phyloP scores from a whole-genome alignment of 1,140 invertebrate genomes.

The Heliconius hewitsoni region DNA sequence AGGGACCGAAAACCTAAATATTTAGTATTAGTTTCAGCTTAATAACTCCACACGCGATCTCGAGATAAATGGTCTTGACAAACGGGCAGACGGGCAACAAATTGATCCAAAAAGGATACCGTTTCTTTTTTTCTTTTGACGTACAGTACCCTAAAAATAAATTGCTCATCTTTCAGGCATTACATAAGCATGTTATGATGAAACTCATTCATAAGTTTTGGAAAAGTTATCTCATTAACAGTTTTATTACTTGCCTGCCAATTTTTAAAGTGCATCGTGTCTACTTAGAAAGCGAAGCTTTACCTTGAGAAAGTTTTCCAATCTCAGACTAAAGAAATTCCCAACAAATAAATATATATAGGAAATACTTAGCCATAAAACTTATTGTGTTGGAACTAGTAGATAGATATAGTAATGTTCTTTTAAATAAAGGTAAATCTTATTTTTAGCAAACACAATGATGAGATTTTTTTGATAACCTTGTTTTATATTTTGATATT shows the following conservation, averaged over 20 bases:
- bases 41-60: no score
- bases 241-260: neutral
- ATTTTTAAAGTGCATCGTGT: constrained; percentile 7
- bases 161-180: neutral
- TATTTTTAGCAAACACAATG: no score
- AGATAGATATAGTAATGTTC: neutral
- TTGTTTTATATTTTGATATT: no score
- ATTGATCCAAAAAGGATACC: no score
- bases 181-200: neutral
- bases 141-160: neutral
- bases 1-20: no score
- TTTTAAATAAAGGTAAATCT: no score
- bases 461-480: no score
- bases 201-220: neutral
- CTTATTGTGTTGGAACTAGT: neutral
- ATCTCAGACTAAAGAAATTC: constrained; percentile 1
- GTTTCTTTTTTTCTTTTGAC: no score
- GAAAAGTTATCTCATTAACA: constrained; percentile 4
- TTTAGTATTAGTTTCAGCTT: no score
- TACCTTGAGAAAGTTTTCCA: constrained; percentile 9
- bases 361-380: neutral
- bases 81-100: no score
- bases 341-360: constrained; percentile 7
- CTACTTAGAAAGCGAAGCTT: constrained; percentile 15
- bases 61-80: no score